Conservation (phyloP, 2,797 vertebrate species). For the Bradypus variegatus region DNA sequence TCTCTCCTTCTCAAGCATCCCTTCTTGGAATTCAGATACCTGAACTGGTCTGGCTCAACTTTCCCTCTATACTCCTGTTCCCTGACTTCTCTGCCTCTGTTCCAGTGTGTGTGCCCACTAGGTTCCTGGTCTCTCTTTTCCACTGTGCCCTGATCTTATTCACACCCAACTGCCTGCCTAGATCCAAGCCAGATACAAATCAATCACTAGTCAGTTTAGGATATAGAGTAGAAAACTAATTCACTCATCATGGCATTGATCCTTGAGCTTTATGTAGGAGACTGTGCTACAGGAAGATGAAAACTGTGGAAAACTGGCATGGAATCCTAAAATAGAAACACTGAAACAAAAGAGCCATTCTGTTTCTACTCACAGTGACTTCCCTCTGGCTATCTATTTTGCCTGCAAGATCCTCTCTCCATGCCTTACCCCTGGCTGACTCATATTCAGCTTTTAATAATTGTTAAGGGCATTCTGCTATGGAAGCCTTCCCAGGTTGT, state of each 20-base stretch:
- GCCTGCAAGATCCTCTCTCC: neutral
- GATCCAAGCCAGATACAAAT: neutral
- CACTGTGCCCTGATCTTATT: neutral
- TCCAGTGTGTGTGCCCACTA: neutral
- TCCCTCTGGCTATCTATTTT: neutral
- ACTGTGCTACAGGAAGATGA: neutral
- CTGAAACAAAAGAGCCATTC: neutral
- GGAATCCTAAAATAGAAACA: neutral
- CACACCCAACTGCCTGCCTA: no score
- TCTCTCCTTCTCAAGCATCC: neutral
- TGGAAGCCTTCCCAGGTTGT: neutral
- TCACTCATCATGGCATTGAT: neutral
- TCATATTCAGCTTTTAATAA: neutral
- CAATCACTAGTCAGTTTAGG: neutral
- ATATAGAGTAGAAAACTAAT: neutral
- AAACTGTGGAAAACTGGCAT: neutral
- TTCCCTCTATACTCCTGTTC: neutral
- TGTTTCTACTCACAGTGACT: neutral
- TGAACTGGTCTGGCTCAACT: neutral
- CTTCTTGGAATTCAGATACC: neutral
- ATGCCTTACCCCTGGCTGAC: no score
- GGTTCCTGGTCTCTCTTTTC: neutral
- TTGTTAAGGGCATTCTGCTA: neutral
- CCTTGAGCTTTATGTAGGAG: neutral
- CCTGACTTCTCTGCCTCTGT: neutral